Conservation (phyloP, 2,113 vertebrate genomes). For the Thermophis baileyi region DNA sequence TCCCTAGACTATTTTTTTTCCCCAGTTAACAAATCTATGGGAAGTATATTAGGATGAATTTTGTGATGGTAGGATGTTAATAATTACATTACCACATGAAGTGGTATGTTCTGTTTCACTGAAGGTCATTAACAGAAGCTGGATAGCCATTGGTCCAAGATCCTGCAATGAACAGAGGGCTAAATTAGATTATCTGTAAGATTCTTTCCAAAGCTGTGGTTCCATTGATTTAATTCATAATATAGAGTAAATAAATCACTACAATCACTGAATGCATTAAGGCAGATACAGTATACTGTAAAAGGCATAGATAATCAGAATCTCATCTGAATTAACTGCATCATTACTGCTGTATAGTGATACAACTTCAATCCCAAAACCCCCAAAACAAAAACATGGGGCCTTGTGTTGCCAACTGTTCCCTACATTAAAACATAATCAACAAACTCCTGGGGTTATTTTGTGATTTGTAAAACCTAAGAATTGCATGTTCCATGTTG, state of each 20-base stretch:
- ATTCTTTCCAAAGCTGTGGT: background rate
- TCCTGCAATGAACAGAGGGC: background rate
- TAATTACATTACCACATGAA: background rate
- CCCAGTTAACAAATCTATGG: background rate
- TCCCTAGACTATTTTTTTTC: background rate
- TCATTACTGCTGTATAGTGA: background rate
- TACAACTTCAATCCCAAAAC: background rate
- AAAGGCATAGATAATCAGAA: background rate
- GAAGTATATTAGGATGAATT: background rate
- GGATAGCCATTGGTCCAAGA: background rate
- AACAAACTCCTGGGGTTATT: background rate
- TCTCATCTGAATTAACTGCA: background rate
- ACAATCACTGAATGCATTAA: background rate
- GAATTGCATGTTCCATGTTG: background rate
- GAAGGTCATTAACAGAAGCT: background rate
- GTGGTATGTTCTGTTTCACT: background rate
- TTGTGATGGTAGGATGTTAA: background rate
- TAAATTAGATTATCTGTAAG: background rate
- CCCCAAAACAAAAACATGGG: background rate
- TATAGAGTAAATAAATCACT: background rate
- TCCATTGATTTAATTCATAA: background rate
- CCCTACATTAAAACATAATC: background rate
- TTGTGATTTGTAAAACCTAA: background rate
- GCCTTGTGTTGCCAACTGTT: background rate
- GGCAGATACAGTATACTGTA: background rate